Evolutionary conservation across 2,888 invertebrate genomes (phyloP).

Genomic region (Leistus spinibarbis): DNA sequence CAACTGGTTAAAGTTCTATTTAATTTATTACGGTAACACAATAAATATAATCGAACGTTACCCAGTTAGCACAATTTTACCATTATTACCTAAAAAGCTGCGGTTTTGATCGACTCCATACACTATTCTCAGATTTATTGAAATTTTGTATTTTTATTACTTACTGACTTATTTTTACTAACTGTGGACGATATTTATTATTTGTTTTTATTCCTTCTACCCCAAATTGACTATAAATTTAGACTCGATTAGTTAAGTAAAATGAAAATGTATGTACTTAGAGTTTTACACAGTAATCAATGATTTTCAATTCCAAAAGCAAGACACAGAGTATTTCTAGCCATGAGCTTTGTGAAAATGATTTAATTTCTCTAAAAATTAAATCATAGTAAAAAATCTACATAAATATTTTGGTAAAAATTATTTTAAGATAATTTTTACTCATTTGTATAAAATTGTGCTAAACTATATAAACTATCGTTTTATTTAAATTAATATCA

Average conservation of each 20-base stretch:
- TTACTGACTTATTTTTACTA: not conserved
- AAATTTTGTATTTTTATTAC: too few species aligned
- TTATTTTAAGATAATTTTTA: too few species aligned
- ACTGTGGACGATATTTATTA: constrained; percentile 5
- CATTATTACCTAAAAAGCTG: too few species aligned
- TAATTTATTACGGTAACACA: too few species aligned
- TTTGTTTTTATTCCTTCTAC: not conserved
- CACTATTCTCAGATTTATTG: not conserved
- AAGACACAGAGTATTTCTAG: constrained; percentile 6
- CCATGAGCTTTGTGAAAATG: not conserved
- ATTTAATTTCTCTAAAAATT: not conserved
- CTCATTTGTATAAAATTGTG: not conserved
- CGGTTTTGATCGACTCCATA: too few species aligned
- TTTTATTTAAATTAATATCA: not conserved
- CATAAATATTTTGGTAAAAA: not conserved
- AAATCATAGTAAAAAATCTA: not conserved
- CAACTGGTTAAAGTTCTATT: too few species aligned
- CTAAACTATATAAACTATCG: not conserved
- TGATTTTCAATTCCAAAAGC: constrained; percentile 32
- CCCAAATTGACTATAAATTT: not conserved
- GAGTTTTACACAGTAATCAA: not conserved
- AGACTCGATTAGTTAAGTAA: not conserved
- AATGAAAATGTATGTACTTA: not conserved
- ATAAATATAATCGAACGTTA: too few species aligned
- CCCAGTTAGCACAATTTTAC: too few species aligned